Evolutionary conservation across 2,113 vertebrate species (phyloP).

Genomic region (Acanthisitta chloris): DNA sequence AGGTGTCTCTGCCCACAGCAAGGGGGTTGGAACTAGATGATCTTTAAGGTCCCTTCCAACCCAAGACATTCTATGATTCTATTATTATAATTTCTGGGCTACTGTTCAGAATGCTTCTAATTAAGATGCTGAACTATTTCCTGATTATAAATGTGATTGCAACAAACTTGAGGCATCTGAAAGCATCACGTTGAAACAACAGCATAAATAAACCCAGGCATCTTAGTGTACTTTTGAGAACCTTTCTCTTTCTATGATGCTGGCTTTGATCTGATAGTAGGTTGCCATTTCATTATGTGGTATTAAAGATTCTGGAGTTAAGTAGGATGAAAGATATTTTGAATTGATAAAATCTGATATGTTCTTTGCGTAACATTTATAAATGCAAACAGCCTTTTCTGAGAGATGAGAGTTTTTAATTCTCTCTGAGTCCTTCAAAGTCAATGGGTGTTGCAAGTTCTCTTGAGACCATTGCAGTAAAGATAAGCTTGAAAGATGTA

Average conservation of each 20-base stretch:
- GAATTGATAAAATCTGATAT: not conserved
- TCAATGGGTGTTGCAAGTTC: not conserved
- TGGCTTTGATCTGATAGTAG: not conserved
- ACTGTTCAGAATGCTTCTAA: not conserved
- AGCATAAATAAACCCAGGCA: not conserved
- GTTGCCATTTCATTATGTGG: not conserved
- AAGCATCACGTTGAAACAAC: not conserved
- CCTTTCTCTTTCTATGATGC: not conserved
- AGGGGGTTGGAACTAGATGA: no score
- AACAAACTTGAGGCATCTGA: not conserved
- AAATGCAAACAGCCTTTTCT: slow-evolving; percentile 1
- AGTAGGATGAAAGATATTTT: not conserved
- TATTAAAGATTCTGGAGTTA: not conserved
- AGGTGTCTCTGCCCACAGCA: no score
- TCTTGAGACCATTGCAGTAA: not conserved
- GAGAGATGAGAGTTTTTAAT: not conserved
- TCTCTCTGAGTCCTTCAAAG: not conserved
- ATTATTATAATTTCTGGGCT: not conserved
- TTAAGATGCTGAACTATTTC: not conserved
- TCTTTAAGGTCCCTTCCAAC: no score
- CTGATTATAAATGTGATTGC: not conserved
- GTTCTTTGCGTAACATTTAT: slow-evolving; percentile 4
- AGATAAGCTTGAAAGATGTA: not conserved
- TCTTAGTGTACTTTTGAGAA: not conserved
- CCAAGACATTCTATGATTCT: no score